phyloP scores from a whole-genome alignment of 2,113 vertebrate species.

The Ailurus styani region DNA sequence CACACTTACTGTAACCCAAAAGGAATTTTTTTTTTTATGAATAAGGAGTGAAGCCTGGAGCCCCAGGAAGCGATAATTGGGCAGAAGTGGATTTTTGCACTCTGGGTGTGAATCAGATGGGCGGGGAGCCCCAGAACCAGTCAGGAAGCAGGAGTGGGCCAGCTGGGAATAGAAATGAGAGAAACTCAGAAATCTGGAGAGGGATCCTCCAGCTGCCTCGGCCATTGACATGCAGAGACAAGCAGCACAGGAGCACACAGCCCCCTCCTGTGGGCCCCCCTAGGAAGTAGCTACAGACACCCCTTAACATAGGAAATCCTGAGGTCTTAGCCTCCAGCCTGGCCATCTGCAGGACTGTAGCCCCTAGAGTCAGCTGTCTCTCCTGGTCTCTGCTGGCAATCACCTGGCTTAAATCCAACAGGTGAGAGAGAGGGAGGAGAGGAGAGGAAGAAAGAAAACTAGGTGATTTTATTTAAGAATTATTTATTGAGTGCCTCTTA shows the following conservation, averaged over 20 bases:
- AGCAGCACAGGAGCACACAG: too few species aligned
- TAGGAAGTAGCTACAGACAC: not conserved
- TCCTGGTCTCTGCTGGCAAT: not conserved
- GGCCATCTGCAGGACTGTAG: too few species aligned
- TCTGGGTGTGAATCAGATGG: not conserved
- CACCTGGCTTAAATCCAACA: not conserved
- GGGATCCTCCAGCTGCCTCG: not conserved
- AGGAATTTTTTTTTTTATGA: not conserved
- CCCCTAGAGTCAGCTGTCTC: rapidly evolving
- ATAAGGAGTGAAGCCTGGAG: not conserved
- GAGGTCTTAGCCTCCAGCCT: not conserved
- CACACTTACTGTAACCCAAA: not conserved
- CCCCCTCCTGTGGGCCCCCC: not conserved
- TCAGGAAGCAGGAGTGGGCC: not conserved
- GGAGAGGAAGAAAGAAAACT: too few species aligned
- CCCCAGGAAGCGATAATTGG: not conserved
- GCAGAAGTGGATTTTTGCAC: not conserved
- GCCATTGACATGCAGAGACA: not conserved
- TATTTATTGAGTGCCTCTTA: not conserved
- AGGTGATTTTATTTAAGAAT: not conserved
- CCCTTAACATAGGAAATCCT: not conserved
- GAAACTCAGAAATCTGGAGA: not conserved
- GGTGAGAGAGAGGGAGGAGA: too few species aligned
- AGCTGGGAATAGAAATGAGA: not conserved
- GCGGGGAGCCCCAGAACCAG: rapidly evolving